These are phyloP conservation scores for Eupithecia subumbrata DNA, from an alignment of 2,888 invertebrate species.

Conservation along the genomic window DNA sequence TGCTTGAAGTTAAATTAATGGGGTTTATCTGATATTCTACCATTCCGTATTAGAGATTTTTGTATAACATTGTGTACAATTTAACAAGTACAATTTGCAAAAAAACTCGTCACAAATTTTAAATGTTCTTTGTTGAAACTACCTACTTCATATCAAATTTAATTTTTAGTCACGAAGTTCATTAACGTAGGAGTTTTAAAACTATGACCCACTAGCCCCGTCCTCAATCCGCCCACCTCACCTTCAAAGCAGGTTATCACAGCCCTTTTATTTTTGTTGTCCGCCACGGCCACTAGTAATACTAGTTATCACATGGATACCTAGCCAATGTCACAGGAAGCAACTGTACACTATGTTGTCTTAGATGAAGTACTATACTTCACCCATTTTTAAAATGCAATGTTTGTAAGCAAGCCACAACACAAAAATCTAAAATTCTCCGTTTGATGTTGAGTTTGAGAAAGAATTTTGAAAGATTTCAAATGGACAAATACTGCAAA, in stretches of 20 bases:
- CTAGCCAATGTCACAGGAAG: slow-evolving; percentile 15
- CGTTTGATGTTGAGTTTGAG: no score
- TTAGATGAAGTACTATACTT: not conserved
- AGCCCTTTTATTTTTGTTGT: slow-evolving; percentile 46
- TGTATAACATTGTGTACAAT: no score
- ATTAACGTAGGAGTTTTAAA: not conserved
- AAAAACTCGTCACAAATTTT: no score
- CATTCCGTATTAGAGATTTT: no score
- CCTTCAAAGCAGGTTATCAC: slow-evolving; percentile 44
- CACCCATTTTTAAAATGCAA: not conserved
- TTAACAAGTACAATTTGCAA: no score
- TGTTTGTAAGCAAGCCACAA: not conserved
- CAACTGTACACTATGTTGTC: slow-evolving; percentile 18
- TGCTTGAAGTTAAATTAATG: no score
- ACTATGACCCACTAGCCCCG: slow-evolving; percentile 8
- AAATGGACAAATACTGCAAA: not conserved
- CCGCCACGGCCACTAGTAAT: slow-evolving; percentile 39
- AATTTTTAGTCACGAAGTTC: not conserved
- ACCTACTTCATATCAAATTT: no score
- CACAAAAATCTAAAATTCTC: not conserved
- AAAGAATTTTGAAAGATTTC: not conserved
- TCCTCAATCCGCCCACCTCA: slow-evolving; percentile 35
- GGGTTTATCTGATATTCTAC: no score
- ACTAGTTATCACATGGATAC: slow-evolving; percentile 43
- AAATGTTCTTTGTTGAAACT: no score